phyloP scores from a whole-genome alignment of 2,888 invertebrate genomes.

The Amiota communis region DNA sequence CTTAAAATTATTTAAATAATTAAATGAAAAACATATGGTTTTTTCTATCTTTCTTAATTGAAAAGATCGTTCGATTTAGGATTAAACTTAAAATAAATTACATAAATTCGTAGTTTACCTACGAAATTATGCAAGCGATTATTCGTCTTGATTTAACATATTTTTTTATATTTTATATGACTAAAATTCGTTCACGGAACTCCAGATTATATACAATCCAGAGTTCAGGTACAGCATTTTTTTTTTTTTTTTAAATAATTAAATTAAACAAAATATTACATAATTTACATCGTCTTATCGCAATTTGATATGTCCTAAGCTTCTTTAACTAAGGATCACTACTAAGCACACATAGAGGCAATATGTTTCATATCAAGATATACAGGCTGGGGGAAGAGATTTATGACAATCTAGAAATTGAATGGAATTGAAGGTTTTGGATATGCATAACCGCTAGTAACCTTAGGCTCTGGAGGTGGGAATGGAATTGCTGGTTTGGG shows the following conservation, averaged over 20 bases:
- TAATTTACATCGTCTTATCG: conserved; percentile 48
- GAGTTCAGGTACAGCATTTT: conserved; percentile 54
- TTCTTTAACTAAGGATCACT: conserved; percentile 54
- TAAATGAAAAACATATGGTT: conserved; percentile 5
- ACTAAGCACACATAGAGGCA: conserved; percentile 64
- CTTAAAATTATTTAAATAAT: conserved; percentile 20
- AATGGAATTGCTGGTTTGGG: conserved; percentile 40
- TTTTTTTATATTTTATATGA: conserved; percentile 62
- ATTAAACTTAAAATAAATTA: conserved; percentile 20
- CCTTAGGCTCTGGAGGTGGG: conserved; percentile 47
- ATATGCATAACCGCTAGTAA: conserved; percentile 56
- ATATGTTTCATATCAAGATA: conserved; percentile 56
- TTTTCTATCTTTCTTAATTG: neutral
- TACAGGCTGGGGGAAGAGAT: conserved; percentile 35
- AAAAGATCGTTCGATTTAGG: conserved; percentile 15
- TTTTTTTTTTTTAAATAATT: conserved; percentile 52
- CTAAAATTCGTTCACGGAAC: conserved; percentile 62
- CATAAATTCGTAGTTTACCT: conserved; percentile 11
- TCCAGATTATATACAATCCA: conserved; percentile 22
- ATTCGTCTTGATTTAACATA: neutral
- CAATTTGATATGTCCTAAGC: conserved; percentile 46
- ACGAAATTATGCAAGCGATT: conserved; percentile 1
- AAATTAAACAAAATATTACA: conserved; percentile 63
- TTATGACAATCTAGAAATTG: conserved; percentile 48
- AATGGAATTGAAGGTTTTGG: conserved; percentile 61